phyloP scores from a whole-genome alignment of 2,888 invertebrate species.

The Lasioglossum zephyrum region DNA sequence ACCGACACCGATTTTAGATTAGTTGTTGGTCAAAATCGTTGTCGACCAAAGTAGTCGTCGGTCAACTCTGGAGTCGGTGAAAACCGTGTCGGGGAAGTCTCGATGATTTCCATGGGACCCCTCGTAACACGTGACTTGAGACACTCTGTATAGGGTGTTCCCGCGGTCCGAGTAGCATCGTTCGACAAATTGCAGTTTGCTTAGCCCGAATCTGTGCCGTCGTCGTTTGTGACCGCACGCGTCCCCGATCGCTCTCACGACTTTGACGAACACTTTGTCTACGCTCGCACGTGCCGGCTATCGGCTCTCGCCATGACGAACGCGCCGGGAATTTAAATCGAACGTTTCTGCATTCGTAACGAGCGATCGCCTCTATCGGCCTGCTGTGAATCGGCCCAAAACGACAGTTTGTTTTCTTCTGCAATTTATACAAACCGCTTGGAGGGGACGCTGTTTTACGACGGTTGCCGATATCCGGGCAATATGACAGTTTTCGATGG shows the following conservation, averaged over 20 bases:
- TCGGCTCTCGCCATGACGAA: not conserved
- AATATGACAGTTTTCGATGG: not conserved
- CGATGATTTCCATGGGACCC: no score
- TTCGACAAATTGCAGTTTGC: conserved; percentile 38
- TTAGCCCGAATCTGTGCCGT: not conserved
- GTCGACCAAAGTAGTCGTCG: no score
- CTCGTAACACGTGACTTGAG: no score
- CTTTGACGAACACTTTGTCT: conserved; percentile 20
- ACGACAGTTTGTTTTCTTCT: not conserved
- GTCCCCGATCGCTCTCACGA: conserved; percentile 1
- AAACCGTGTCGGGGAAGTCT: no score
- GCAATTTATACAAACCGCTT: not conserved
- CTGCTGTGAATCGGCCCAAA: not conserved
- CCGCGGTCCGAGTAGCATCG: not conserved
- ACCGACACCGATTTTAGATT: no score
- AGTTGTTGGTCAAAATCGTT: no score
- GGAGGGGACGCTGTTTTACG: not conserved
- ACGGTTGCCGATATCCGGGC: not conserved
- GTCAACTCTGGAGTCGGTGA: no score
- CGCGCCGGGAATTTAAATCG: conserved; percentile 34
- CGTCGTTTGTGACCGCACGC: conserved; percentile 15
- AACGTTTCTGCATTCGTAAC: conserved; percentile 15
- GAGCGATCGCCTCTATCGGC: not conserved
- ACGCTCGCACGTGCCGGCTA: conserved; percentile 10
- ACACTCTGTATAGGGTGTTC: not conserved